Percentiles rank a stretch among this genome's conserved stretches.
phyloP scores from a whole-genome alignment of 1,140 invertebrate species.

The Pinna nobilis region DNA sequence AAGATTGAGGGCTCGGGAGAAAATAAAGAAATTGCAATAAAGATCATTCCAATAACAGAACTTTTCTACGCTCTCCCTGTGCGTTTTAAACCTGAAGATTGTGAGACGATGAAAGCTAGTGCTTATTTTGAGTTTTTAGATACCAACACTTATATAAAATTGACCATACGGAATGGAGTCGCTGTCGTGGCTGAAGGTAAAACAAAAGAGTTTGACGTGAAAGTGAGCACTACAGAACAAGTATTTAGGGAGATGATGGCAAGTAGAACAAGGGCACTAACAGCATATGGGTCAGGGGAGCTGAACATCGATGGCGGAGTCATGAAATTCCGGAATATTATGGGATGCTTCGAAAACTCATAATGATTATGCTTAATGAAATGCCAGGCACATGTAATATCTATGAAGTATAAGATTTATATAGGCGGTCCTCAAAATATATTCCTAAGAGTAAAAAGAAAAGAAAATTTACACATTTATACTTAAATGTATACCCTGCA shows the following conservation, averaged over 20 bases:
- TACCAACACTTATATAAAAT: constrained; percentile 23
- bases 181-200: constrained; percentile 35
- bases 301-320: constrained; percentile 42
- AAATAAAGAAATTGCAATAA: constrained; percentile 30
- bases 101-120: constrained; percentile 38
- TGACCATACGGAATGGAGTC: constrained; percentile 54
- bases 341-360: constrained; percentile 47
- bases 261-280: constrained; percentile 31
- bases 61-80: constrained; percentile 43
- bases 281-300: constrained; percentile 35
- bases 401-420: neutral
- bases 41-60: constrained; percentile 38
- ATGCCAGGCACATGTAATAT: neutral
- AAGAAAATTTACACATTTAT: too few relatives aligned
- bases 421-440: neutral
- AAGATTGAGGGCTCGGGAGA: too few relatives aligned
- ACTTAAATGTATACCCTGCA: neutral
- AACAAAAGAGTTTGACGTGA: constrained; percentile 45
- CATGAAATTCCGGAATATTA: constrained; percentile 41
- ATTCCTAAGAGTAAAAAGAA: too few relatives aligned
- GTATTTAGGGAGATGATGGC: constrained; percentile 35
- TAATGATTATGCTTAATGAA: neutral
- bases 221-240: constrained; percentile 37
- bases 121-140: constrained; percentile 52
- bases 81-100: constrained; percentile 57